These are phyloP conservation scores for Antechinus stuartii DNA, from an alignment of 2,113 vertebrate species.

Conservation along the genomic window DNA sequence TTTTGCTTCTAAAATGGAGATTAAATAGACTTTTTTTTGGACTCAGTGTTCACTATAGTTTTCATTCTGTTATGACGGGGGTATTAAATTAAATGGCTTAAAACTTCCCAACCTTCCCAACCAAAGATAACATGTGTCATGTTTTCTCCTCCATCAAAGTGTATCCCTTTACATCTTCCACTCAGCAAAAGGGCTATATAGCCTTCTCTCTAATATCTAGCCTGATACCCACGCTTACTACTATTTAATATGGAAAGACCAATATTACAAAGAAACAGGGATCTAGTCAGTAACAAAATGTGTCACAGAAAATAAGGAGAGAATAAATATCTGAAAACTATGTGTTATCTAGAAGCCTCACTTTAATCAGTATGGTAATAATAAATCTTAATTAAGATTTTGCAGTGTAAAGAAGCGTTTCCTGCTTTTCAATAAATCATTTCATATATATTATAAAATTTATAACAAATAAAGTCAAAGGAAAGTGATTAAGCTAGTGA, in stretches of 20 bases:
- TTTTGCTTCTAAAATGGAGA: slow-evolving; percentile 65
- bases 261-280: not conserved
- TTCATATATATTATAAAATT: not conserved
- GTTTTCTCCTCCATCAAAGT: not conserved
- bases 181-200: not conserved
- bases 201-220: not conserved
- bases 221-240: not conserved
- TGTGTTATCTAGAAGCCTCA: not conserved
- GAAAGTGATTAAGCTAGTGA: not conserved
- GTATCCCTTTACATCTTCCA: slow-evolving; percentile 2
- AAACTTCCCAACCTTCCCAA: not conserved
- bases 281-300: not conserved
- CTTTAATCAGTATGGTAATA: not conserved
- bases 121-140: not conserved
- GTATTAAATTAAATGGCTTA: not conserved
- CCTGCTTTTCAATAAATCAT: not conserved
- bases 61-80: not conserved
- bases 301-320: not conserved
- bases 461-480: not conserved
- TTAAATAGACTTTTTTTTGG: not conserved
- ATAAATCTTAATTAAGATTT: not conserved
- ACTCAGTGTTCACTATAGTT: not conserved
- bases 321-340: not conserved
- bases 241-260: not conserved
- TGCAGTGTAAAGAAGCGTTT: not conserved